Evolutionary conservation across 1,140 invertebrate species (phyloP).

Genomic region (Mycetomoellerius zeteki): DNA sequence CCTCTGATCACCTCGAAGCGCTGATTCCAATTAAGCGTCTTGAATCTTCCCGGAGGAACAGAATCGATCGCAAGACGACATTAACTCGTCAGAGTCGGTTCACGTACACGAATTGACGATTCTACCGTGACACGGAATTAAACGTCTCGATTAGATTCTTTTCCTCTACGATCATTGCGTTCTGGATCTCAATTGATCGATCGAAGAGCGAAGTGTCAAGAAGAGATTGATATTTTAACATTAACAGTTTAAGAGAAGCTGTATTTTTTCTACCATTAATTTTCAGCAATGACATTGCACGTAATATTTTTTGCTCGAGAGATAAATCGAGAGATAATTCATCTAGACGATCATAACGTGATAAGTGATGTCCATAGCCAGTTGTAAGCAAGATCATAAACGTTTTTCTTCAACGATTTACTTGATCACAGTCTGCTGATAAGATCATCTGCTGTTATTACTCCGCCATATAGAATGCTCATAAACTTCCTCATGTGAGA

Average conservation of each 20-base stretch:
- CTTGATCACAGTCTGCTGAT: not conserved
- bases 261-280: constrained; percentile 37
- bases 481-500: constrained; percentile 23
- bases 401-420: constrained; percentile 34
- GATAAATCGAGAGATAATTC: constrained; percentile 47
- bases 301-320: constrained; percentile 25
- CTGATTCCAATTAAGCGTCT: constrained; percentile 60
- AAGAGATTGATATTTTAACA: not conserved
- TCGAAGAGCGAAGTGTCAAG: not conserved
- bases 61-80: constrained; percentile 54
- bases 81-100: constrained; percentile 57
- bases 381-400: not conserved
- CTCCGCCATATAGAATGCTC: not conserved
- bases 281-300: not conserved
- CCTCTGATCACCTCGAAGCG: constrained; percentile 5
- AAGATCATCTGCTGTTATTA: constrained; percentile 10
- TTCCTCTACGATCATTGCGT: constrained; percentile 30
- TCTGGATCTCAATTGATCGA: constrained; percentile 17
- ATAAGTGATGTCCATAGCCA: not conserved
- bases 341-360: constrained; percentile 15
- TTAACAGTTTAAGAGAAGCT: not conserved
- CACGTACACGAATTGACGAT: constrained; percentile 66
- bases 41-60: constrained; percentile 24
- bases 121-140: constrained; percentile 54
- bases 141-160: constrained; percentile 64